Conservation (phyloP, 2,113 vertebrate genomes). For the Haemorhous mexicanus region DNA sequence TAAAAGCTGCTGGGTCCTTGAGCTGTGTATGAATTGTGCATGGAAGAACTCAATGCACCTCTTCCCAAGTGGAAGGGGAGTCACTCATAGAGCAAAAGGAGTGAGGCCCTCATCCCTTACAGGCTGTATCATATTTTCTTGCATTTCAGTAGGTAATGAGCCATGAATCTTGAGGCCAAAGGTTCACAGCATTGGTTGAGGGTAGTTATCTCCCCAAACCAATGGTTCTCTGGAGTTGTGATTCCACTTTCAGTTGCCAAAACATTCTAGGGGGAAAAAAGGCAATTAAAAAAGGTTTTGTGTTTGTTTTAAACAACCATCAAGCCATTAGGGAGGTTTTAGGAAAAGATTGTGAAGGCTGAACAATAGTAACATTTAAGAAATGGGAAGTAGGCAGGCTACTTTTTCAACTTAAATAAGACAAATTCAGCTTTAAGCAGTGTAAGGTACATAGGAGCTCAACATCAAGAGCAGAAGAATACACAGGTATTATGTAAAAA, state of each 20-base stretch:
- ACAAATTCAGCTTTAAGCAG: neutral
- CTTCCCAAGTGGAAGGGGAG: neutral
- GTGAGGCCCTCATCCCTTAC: neutral
- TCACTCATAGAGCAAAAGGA: neutral
- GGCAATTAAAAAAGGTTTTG: neutral
- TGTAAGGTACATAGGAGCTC: neutral
- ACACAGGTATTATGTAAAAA: neutral
- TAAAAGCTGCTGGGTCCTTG: neutral
- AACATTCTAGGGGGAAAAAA: neutral
- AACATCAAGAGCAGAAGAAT: neutral
- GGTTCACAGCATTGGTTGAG: neutral
- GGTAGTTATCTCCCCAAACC: neutral
- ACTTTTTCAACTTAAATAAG: neutral
- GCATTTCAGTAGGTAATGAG: neutral
- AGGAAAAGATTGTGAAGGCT: neutral
- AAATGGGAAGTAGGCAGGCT: neutral
- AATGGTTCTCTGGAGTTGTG: neutral
- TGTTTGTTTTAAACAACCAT: neutral
- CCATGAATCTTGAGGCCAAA: neutral
- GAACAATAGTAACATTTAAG: neutral
- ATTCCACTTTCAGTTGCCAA: neutral
- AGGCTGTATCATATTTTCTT: neutral
- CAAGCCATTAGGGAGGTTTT: neutral
- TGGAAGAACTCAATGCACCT: neutral
- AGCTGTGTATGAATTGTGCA: neutral